phyloP scores from a whole-genome alignment of 1,140 invertebrate genomes.

The Caenorhabditis brenneri region DNA sequence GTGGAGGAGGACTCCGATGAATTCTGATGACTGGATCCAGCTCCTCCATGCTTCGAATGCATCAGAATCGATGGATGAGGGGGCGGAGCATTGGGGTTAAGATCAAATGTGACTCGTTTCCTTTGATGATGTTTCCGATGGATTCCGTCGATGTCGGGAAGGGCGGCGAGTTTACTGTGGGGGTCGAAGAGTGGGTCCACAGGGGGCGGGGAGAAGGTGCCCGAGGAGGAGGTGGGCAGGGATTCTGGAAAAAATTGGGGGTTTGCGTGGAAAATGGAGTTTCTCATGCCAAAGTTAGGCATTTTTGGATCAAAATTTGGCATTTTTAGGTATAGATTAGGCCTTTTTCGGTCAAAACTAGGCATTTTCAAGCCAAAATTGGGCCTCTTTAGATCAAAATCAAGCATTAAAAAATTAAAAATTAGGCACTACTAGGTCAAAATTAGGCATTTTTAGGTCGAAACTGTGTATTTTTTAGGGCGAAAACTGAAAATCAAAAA shows the following conservation, averaged over 20 bases:
- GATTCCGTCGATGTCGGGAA: conserved; percentile 4
- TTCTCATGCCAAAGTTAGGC: no score
- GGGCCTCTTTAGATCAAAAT: no score
- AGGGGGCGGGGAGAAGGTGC: conserved; percentile 55
- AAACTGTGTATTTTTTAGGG: no score
- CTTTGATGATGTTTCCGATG: conserved; percentile 43
- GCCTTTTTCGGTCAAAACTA: background rate
- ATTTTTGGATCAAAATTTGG: no score
- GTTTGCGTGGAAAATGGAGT: background rate
- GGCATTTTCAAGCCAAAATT: background rate
- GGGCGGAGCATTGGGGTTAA: conserved; percentile 42
- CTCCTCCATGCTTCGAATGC: no score
- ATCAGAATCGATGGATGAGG: background rate
- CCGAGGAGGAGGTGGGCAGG: background rate
- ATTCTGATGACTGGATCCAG: background rate
- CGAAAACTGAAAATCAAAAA: background rate
- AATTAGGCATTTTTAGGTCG: background rate
- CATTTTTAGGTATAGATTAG: no score
- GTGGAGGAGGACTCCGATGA: no score
- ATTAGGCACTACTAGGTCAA: no score
- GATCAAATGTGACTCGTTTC: conserved; percentile 61
- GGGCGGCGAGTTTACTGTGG: background rate
- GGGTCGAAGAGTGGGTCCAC: conserved; percentile 50
- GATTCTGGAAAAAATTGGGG: background rate
- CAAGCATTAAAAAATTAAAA: no score